phyloP scores from a whole-genome alignment of 2,113 vertebrate species.

The Neodontobutis hainanensis region DNA sequence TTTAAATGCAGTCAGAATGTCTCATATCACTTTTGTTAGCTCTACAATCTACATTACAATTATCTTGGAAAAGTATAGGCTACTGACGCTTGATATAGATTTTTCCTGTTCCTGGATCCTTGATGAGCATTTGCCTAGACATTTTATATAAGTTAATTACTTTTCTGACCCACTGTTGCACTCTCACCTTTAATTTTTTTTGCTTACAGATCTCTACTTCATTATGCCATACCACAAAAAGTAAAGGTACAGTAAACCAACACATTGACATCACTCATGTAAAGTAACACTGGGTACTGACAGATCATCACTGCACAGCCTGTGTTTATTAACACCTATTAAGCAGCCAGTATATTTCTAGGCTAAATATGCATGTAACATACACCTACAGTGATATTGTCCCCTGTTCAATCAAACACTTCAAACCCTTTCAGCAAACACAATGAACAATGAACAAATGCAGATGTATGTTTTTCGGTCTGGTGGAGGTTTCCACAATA shows the following conservation, averaged over 20 bases:
- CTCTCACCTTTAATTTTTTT: too few species aligned
- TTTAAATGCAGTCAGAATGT: too few species aligned
- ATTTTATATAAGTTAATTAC: too few species aligned
- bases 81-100: too few species aligned
- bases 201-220: too few species aligned
- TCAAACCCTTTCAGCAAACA: constrained; percentile 55
- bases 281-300: not conserved
- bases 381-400: constrained; percentile 9
- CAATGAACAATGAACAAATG: constrained; percentile 12
- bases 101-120: too few species aligned
- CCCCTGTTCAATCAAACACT: constrained; percentile 39
- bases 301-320: not conserved
- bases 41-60: too few species aligned
- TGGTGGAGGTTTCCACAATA: constrained; percentile 34
- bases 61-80: too few species aligned
- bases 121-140: too few species aligned
- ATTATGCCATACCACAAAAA: not conserved
- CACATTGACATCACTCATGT: not conserved
- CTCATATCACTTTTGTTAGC: too few species aligned
- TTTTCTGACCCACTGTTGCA: too few species aligned
- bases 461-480: constrained; percentile 2
- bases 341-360: constrained; percentile 42
- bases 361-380: not conserved
- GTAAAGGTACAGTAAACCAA: not conserved
- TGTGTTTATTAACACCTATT: not conserved